Evolutionary conservation across 2,113 vertebrate species (phyloP).

Genomic region (Apaloderma vittatum): DNA sequence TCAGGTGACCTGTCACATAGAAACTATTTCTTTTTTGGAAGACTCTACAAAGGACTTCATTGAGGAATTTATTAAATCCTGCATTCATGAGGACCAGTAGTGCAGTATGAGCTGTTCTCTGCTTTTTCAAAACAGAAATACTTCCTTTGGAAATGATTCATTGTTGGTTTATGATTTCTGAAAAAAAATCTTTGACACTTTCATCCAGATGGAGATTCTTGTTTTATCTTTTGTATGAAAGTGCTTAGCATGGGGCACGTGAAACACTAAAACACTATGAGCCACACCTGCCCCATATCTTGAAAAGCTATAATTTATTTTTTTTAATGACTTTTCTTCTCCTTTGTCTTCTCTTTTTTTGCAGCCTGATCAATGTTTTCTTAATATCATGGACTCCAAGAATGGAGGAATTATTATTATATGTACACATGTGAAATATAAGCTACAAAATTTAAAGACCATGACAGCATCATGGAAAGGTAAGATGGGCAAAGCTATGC

Average conservation of each 20-base stretch:
- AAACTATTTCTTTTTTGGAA: background rate
- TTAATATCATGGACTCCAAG: background rate
- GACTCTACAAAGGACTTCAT: background rate
- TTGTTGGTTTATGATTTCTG: background rate
- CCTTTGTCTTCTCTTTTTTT: background rate
- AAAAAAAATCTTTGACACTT: background rate
- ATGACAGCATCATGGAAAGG: too few relatives aligned
- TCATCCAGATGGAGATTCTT: background rate
- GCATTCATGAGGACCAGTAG: background rate
- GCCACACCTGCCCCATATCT: background rate
- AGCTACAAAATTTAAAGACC: background rate
- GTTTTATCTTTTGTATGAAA: background rate
- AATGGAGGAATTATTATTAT: background rate
- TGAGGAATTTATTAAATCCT: background rate
- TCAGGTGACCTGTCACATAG: background rate
- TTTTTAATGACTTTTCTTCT: background rate
- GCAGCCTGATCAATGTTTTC: background rate
- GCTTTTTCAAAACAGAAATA: background rate
- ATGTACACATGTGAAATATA: background rate
- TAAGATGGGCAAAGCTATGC: too few relatives aligned
- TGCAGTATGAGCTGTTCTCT: background rate
- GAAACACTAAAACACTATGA: background rate
- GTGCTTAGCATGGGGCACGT: background rate
- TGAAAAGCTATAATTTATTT: background rate
- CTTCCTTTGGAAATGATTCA: background rate